Conservation (phyloP, 2,888 invertebrate genomes). For the Xestoiulus laeticollis region DNA sequence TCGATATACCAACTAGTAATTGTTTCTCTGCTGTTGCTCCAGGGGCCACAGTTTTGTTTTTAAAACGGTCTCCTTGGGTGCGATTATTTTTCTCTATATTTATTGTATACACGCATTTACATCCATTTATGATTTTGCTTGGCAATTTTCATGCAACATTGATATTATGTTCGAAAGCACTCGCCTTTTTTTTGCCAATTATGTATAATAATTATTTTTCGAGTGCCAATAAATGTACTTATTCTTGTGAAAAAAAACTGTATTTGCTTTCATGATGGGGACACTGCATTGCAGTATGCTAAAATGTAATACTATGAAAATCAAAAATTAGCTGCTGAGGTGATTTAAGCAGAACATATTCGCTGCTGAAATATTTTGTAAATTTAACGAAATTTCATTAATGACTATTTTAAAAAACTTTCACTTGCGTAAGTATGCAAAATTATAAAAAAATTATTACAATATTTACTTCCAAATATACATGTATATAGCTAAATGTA, state of each 20-base stretch:
- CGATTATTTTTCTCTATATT: background rate
- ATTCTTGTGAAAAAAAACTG: background rate
- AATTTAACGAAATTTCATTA: background rate
- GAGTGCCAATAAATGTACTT: constrained; percentile 43
- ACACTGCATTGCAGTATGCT: background rate
- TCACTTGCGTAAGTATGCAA: too few relatives aligned
- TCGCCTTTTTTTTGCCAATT: background rate
- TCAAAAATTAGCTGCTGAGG: background rate
- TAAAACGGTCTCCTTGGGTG: background rate
- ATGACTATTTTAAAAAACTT: too few relatives aligned
- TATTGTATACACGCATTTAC: background rate
- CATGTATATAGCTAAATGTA: too few relatives aligned
- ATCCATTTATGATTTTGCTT: background rate
- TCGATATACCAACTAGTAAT: constrained; percentile 16
- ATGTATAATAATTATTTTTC: background rate
- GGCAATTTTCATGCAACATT: background rate
- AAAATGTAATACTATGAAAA: background rate
- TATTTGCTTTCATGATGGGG: background rate
- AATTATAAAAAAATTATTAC: too few relatives aligned
- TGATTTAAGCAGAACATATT: too few relatives aligned
- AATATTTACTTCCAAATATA: too few relatives aligned
- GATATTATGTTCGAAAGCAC: constrained; percentile 35
- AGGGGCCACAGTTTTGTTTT: constrained; percentile 13
- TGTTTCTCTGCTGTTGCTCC: constrained; percentile 7
- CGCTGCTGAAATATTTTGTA: background rate